A percentile compares a stretch with the other conserved stretches of the same genome.
phyloP scores from a whole-genome alignment of 2,113 vertebrate species.

The Cynoglossus semilaevis region DNA sequence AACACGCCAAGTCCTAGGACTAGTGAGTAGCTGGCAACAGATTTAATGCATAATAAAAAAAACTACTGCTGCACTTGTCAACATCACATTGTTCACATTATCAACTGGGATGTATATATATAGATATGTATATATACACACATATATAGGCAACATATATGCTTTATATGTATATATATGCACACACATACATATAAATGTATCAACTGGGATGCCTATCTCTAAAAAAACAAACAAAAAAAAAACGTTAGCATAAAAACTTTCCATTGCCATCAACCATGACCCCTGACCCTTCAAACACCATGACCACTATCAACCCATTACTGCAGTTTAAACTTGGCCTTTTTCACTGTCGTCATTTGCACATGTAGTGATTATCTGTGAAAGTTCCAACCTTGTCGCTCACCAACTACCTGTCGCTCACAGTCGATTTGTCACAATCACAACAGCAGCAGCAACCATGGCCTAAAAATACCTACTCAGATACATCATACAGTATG shows the following conservation, averaged over 20 bases:
- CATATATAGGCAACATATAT: slow-evolving; percentile 49
- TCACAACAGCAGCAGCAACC: slow-evolving; percentile 64
- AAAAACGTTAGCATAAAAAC: too few relatives aligned
- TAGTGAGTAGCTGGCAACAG: too few relatives aligned
- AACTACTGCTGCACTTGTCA: not conserved
- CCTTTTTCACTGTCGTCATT: slow-evolving; percentile 28
- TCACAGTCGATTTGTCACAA: slow-evolving; percentile 50
- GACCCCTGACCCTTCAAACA: too few relatives aligned
- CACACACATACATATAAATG: too few relatives aligned
- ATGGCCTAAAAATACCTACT: slow-evolving; percentile 34
- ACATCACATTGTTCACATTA: slow-evolving; percentile 70
- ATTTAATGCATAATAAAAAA: not conserved
- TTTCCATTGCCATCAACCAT: too few relatives aligned
- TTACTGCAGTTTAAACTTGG: slow-evolving; percentile 22
- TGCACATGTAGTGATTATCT: slow-evolving; percentile 17
- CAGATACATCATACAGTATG: too few relatives aligned
- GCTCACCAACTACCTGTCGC: slow-evolving; percentile 22
- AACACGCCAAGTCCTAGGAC: too few relatives aligned
- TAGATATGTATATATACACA: too few relatives aligned
- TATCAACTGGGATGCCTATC: too few relatives aligned
- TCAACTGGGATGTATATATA: slow-evolving; percentile 61
- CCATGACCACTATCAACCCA: slow-evolving; percentile 20
- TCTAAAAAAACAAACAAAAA: too few relatives aligned
- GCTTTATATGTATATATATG: slow-evolving; percentile 20
- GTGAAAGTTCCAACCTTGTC: slow-evolving; percentile 17